Evolutionary conservation across 2,888 invertebrate species (phyloP), one percentile per base, ranked within the genome.

Genomic region (Nomada fucata): DNA sequence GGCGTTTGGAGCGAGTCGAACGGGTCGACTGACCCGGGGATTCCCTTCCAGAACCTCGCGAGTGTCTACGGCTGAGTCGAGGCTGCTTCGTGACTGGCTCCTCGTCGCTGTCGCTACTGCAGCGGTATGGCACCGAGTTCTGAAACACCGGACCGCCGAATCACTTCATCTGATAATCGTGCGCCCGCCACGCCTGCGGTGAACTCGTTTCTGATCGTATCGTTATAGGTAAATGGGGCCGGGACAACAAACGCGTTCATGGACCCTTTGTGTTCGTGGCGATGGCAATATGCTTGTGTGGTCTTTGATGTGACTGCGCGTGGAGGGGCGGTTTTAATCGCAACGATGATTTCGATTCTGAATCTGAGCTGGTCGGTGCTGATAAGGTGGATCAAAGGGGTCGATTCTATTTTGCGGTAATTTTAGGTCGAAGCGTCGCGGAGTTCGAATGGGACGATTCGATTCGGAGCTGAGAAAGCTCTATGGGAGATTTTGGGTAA

Each of bases 11-110:
- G 23, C 87, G 88, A 80, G 82, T 77, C 77, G 85, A 76, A 64
- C 87, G 87, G 42, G 65, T 73, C 67, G 86, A 86, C 87, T 85
- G 88, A 86, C 82, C 82, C 74, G 86, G 76, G 69, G 82, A 87
- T 84, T 87, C 87, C 73, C 86, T 75, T 79, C 79, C 88, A 68
- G 88, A 85, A 47, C 83, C 83, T 10, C 86, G 84, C 73, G 87
- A 86, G 80, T 88, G 88, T 89, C 90, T 87, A 71, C 87, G 83
- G 77, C 89, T 83, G 60, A 97, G 94, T 76, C 97, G 94, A n/a
- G 96, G 97, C 91, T 96, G 96, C 92, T 97, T 97, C 84, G 95
- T 94, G 72, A 96, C 96, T 68, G 97, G 97, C 91, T 97, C 97
- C 94, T 96, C 96, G 95, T 97, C 96, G 91, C 96, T 94, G 92